Evolutionary conservation across 2,113 vertebrate species (phyloP), one percentile per base, ranked within the genome.

Genomic region (Chroicocephalus ridibundus): DNA sequence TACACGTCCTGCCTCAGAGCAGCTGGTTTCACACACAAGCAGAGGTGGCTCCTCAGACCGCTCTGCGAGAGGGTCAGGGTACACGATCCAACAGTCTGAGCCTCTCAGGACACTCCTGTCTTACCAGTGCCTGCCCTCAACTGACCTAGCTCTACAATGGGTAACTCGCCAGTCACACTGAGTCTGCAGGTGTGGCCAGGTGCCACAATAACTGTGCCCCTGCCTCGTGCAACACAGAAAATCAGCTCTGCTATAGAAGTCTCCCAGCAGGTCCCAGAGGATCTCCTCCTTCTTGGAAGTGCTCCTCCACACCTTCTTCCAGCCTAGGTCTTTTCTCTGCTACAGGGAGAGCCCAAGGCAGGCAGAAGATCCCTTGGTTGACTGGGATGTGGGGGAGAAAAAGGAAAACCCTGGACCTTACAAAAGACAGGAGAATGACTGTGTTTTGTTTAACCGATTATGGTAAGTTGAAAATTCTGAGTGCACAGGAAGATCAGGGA

Each of bases 391-490:
- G 42, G 10, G 13, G 13, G 34, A 49, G 20, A 10, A 12, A 91
- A 71, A 32, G 42, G 38, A 58, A 72, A 32, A 52, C 51, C 29
- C 47, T 26, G 8, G 19, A 74, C 13, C 40, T 84, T 51, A 14
- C 44, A 40, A 62, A 64, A 83, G 76, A 15, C 11, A 70, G n/a
- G 24, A 74, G 42, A 77, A 83, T 26, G 20, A 44, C 1, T 2
- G 57, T 49, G 65, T 36, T n/a, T 4, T 32, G 36, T 58, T 80
- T 29, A 81, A 49, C 20, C 0, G 0, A 2, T 15, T 13, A 44
- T 7, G 40, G 32, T 8, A n/a, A 54, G 10, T 2, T 57, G 58
- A 62, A 58, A 93, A 49, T 52, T 74, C 49, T 24, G 40, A 86
- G 27, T 1, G 81, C 38, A 46, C 24, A 44, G 55, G 58, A 77